These are phyloP conservation scores for Cephalotes varians DNA, from an alignment of 2,888 invertebrate genomes.

Conservation along the genomic window DNA sequence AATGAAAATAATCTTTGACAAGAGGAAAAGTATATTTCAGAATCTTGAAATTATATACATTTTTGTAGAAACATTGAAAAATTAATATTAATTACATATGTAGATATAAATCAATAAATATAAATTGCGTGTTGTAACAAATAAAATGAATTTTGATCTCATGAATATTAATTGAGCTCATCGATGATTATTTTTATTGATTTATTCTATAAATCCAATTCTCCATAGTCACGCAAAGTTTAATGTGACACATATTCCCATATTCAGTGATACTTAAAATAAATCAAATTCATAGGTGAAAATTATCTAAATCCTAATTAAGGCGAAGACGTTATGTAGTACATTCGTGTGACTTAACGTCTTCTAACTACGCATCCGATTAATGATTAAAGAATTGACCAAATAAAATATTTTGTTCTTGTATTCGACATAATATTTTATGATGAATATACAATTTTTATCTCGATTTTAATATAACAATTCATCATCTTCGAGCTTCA, in stretches of 20 bases:
- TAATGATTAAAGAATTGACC: constrained; percentile 40
- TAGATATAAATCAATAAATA: background rate
- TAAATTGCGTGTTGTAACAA: background rate
- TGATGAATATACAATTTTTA: constrained; percentile 2
- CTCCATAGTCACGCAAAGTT: background rate
- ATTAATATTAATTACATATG: background rate
- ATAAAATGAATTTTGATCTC: background rate
- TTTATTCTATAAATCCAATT: background rate
- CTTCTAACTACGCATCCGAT: constrained; percentile 64
- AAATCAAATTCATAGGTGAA: constrained; percentile 55
- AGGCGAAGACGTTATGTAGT: constrained; percentile 77
- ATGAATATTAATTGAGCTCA: background rate
- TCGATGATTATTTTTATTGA: background rate
- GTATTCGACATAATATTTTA: constrained; percentile 29
- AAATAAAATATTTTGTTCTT: background rate
- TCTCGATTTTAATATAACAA: background rate
- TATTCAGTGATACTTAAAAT: constrained; percentile 48
- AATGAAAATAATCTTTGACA: too few relatives aligned
- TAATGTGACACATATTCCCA: background rate
- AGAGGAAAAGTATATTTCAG: too few relatives aligned
- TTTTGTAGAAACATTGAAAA: too few relatives aligned
- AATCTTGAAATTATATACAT: too few relatives aligned
- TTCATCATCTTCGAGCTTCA: background rate
- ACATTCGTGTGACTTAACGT: constrained; percentile 56
- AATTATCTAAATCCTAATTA: constrained; percentile 74